Evolutionary conservation across 2,113 vertebrate genomes (phyloP), one percentile per base, ranked within the genome.

Genomic region (Rhinolophus sinicus): DNA sequence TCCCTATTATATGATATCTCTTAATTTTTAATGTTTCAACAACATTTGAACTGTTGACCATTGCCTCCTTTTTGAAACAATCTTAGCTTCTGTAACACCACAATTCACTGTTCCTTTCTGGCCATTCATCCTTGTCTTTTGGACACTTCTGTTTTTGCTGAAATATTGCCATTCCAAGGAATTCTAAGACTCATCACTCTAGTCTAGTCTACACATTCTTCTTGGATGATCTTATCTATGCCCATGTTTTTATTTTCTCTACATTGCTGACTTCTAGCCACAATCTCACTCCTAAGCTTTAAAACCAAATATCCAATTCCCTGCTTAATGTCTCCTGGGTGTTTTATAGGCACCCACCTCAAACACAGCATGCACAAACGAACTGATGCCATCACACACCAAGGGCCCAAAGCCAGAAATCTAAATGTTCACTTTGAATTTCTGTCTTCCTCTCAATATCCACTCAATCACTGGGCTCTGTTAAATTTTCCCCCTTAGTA

Each of bases 21-120:
- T 70, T n/a, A 93, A 33, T 90, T 84, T 38, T 70, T 78, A 14
- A 89, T 40, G 22, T 75, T 94, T 93, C 81, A 86, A 21, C 13
- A 62, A n/a, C 52, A 30, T 87, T 76, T 81, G 73, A 86, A 87
- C 33, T 44, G 14, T 40, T 82, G 50, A 35, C 21, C 1, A 35
- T 85, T 78, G 11, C 26, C 80, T 47, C 44, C 28, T 96, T 90
- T 90, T 50, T 22, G 4, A 95, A 95, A 93, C 67, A 90, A 15
- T 69, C 38, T 69, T 24, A n/a, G 19, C 60, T 90, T 87, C 60
- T 81, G 6, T 62, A 56, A 80, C 67, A 50, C 26, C 13, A 30
- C 47, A 58, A 38, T 56, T 89, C 56, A 73, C 11, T 70, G 3
- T 83, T 83, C 65, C 10, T 60, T 78, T 86, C 38, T 92, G 33